phyloP scores from a whole-genome alignment of 2,113 vertebrate species.

The Montifringilla adamsi region DNA sequence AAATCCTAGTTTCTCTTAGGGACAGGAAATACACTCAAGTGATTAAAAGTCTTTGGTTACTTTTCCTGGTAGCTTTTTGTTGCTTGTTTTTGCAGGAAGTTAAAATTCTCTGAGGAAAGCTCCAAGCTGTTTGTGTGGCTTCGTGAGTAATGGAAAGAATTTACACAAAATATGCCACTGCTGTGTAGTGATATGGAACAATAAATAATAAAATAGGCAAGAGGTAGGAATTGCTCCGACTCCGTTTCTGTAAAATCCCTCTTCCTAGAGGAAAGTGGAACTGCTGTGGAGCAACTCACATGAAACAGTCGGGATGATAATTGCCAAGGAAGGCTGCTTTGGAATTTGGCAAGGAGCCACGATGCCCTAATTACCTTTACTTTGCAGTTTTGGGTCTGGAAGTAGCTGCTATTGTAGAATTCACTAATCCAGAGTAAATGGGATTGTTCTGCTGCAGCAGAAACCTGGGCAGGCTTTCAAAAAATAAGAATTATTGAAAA shows the following conservation, averaged over 20 bases:
- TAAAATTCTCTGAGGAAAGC: slow-evolving; percentile 46
- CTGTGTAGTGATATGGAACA: slow-evolving; percentile 16
- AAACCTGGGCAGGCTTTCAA: not conserved
- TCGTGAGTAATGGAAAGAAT: slow-evolving; percentile 52
- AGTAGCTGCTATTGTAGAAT: not conserved
- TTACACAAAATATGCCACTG: not conserved
- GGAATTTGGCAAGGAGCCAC: not conserved
- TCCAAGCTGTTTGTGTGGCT: slow-evolving; percentile 29
- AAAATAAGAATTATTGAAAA: not conserved
- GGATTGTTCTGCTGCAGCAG: not conserved
- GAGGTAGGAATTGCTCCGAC: not conserved
- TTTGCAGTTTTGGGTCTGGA: not conserved
- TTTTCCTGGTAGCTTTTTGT: slow-evolving; percentile 44
- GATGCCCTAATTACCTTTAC: not conserved
- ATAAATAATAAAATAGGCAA: slow-evolving; percentile 1
- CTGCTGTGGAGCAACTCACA: not conserved
- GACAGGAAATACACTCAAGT: not conserved
- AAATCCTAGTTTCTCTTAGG: not conserved
- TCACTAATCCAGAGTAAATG: not conserved
- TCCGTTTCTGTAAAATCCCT: not conserved
- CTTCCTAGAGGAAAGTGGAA: not conserved
- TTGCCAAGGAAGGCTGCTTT: not conserved
- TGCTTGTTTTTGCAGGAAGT: slow-evolving; percentile 62
- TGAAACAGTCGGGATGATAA: not conserved
- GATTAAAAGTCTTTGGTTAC: slow-evolving; percentile 7